These are phyloP conservation scores for Epinephelus fuscoguttatus DNA, from an alignment of 2,113 vertebrate genomes.

Conservation along the genomic window DNA sequence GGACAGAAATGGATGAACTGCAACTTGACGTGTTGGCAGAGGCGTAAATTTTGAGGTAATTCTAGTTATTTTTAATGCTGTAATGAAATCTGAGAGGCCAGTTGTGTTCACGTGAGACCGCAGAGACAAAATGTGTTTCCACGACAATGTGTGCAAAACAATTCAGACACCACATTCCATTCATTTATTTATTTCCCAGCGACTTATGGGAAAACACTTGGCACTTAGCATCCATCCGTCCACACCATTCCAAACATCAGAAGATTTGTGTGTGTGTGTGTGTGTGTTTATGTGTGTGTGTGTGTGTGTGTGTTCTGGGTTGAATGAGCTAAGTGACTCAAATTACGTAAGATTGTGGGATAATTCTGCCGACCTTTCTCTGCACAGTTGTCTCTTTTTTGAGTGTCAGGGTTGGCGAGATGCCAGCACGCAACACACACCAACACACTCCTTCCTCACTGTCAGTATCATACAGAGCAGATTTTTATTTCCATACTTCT, in stretches of 20 bases:
- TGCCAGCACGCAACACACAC: slow-evolving; percentile 32
- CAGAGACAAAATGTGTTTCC: slow-evolving; percentile 56
- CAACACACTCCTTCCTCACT: slow-evolving; percentile 2
- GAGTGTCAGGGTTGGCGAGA: slow-evolving; percentile 64
- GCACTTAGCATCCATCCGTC: slow-evolving; percentile 63
- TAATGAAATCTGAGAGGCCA: slow-evolving; percentile 33
- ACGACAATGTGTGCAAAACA: slow-evolving; percentile 38
- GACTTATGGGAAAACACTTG: slow-evolving; percentile 67
- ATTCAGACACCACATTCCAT: slow-evolving; percentile 36
- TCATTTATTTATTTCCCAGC: slow-evolving; percentile 69
- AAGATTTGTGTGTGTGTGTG: slow-evolving; percentile 42
- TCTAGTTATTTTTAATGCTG: slow-evolving; percentile 17
- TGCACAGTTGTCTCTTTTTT: slow-evolving; percentile 59
- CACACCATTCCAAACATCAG: slow-evolving; percentile 55
- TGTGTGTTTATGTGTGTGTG: slow-evolving; percentile 30
- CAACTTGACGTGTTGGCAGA: no score
- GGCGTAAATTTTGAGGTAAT: no score
- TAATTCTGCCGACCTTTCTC: slow-evolving; percentile 71
- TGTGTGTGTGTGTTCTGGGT: slow-evolving; percentile 40
- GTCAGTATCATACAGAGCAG: neutral
- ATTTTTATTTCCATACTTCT: slow-evolving; percentile 15
- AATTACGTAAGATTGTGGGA: slow-evolving; percentile 76
- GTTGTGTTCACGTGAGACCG: slow-evolving; percentile 37
- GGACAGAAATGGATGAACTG: no score
- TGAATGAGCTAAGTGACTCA: slow-evolving; percentile 77